A percentile compares a stretch with the other conserved stretches of the same genome.
These are phyloP conservation scores for Hypotaenidia okinawae DNA, from an alignment of 2,797 vertebrate genomes.

Conservation along the genomic window DNA sequence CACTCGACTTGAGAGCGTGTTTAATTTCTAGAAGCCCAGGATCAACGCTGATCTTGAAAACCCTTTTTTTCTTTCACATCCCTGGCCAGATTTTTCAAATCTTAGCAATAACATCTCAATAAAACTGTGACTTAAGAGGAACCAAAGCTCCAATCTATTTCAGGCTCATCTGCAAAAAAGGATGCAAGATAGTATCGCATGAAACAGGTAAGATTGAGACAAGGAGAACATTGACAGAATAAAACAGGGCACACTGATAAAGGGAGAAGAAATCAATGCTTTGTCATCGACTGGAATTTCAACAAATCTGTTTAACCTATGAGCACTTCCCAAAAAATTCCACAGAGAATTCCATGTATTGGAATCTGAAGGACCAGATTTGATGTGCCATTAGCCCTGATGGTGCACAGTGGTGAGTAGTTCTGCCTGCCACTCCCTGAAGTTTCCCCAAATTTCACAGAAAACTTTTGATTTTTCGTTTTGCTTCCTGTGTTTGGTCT, in stretches of 20 bases:
- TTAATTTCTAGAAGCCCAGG: background rate
- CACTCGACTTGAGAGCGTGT: background rate
- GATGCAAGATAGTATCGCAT: background rate
- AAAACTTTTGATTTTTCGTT: fast-evolving
- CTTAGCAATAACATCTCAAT: background rate
- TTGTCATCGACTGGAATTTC: background rate
- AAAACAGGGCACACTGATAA: background rate
- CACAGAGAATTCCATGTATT: background rate
- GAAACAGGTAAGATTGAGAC: background rate
- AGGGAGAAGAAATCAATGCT: background rate
- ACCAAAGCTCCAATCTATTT: background rate
- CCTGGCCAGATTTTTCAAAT: background rate
- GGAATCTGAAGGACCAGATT: background rate
- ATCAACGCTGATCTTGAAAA: background rate
- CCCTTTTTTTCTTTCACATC: background rate
- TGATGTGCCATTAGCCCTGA: background rate
- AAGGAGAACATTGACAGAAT: background rate
- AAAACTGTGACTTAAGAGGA: background rate
- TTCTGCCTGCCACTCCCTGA: background rate
- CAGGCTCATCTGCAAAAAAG: background rate
- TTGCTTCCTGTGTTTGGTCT: background rate
- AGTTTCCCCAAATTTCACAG: background rate
- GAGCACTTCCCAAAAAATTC: background rate
- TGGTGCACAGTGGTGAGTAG: too few relatives aligned
- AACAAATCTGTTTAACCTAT: background rate